Base-by-base conservation (phyloP, 2,797 vertebrate species). In the Hippocampus kuda region DNA sequence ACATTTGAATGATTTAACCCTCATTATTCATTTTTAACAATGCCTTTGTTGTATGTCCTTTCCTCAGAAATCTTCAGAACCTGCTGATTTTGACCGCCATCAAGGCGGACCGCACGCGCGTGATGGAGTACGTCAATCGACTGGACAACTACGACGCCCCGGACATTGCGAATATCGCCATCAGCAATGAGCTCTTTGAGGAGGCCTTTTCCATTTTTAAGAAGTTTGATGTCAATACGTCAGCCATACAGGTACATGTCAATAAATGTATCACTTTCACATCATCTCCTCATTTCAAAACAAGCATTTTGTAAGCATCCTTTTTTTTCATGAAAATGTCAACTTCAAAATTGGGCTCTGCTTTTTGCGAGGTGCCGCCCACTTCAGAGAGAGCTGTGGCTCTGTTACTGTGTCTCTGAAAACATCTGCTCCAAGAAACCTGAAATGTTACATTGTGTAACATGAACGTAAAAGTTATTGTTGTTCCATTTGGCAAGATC, bases 131-230 rank as follows among this genome's bases (percentile, higher is more conserved):
- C 74, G 92, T 97, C 67, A 96, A 91, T 81, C 91, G 88, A 2
- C 89, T 97, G 60, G 94, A 96, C 83, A 96, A 94, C 88, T 96
- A 94, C 0, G 94, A 97, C 0, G 94, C 95, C 8, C 93, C 93
- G 0, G 94, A 96, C 79, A 95, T 97, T 0, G 94, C 94, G 2
- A 94, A 94, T 81, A 96, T 96, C 8, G 93, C 95, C 59, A 91
- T 96, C 79, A 95, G 93, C 85, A 96, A 94, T 20, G 91, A 93
- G 65, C 91, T 96, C 0, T 95, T 93, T 18, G 95, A 97, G 81
- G 95, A 96, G 81, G 94, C 95, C 0, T 95, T 97, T 72, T 89
- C 94, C 70, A 95, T 96, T 81, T 97, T 96, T 78, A 88, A 92
- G 77, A 96, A 96, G 86, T 98, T 98, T 44, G 93, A 94, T 24